Conservation (phyloP, 2,888 invertebrate genomes). For the Agrochola litura region DNA sequence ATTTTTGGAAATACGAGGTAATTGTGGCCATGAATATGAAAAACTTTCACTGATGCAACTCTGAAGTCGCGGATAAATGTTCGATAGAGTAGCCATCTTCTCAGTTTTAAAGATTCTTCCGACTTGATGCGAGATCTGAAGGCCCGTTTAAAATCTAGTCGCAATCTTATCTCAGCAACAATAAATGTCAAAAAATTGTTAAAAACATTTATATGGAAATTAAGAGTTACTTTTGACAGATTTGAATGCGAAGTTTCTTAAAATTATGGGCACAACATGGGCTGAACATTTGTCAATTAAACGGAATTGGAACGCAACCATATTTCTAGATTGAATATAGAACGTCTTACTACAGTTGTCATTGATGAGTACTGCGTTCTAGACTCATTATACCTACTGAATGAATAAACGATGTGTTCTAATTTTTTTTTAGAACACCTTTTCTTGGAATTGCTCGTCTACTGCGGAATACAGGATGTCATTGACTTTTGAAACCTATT, state of each 20-base stretch:
- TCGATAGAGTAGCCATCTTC: not conserved
- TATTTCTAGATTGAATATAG: not conserved
- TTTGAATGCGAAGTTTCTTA: not conserved
- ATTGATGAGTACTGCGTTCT: slow-evolving; percentile 26
- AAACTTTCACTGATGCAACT: not conserved
- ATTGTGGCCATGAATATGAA: not conserved
- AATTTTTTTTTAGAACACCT: slow-evolving; percentile 14
- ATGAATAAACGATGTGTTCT: slow-evolving; percentile 32
- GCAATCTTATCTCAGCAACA: not conserved
- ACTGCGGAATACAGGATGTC: not conserved
- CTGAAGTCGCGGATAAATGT: not conserved
- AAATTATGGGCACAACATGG: not conserved
- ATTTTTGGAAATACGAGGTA: not conserved
- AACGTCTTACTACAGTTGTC: not conserved
- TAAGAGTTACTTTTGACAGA: not conserved
- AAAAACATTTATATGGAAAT: not conserved
- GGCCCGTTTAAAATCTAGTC: not conserved
- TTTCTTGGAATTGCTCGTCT: slow-evolving; percentile 12
- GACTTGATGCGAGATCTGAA: not conserved
- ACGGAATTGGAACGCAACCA: not conserved
- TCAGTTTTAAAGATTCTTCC: not conserved
- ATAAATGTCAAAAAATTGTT: not conserved
- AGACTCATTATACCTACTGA: slow-evolving; percentile 19
- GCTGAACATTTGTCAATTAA: not conserved
- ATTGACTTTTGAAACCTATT: slow-evolving; percentile 5